Conservation (phyloP, 2,888 invertebrate genomes). For the Hyppa rectilinea region DNA sequence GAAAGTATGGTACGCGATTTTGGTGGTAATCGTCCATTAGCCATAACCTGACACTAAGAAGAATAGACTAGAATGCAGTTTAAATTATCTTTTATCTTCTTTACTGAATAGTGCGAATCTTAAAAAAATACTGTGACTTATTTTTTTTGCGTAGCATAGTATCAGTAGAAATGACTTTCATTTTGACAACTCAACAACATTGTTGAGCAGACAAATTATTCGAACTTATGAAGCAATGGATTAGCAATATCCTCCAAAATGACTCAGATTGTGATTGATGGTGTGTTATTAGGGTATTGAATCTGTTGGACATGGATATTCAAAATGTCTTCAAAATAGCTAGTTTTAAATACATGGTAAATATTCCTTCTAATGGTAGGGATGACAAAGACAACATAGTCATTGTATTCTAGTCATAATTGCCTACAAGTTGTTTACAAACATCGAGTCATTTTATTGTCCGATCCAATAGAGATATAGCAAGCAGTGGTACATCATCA, state of each 20-base stretch:
- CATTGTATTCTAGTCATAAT: slow-evolving; percentile 11
- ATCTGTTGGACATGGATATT: background rate
- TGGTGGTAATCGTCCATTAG: too few species aligned
- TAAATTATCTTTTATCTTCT: background rate
- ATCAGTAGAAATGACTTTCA: too few species aligned
- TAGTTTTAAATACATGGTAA: slow-evolving; percentile 2
- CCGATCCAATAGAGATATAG: background rate
- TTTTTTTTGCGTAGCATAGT: too few species aligned
- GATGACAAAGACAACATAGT: background rate
- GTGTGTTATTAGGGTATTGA: too few species aligned
- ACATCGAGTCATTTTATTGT: slow-evolving; percentile 36
- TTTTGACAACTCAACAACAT: too few species aligned
- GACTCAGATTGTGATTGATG: too few species aligned
- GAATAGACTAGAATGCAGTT: too few species aligned
- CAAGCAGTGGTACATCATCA: background rate
- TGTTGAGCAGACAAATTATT: too few species aligned
- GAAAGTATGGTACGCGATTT: too few species aligned
- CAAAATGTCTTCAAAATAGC: background rate
- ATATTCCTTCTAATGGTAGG: background rate
- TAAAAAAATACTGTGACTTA: background rate
- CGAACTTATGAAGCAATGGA: too few species aligned
- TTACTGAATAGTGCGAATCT: background rate
- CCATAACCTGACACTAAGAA: too few species aligned
- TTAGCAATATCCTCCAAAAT: too few species aligned
- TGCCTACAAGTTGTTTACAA: slow-evolving; percentile 46